phyloP scores from a whole-genome alignment of 2,888 invertebrate genomes.

The Aelia acuminata region DNA sequence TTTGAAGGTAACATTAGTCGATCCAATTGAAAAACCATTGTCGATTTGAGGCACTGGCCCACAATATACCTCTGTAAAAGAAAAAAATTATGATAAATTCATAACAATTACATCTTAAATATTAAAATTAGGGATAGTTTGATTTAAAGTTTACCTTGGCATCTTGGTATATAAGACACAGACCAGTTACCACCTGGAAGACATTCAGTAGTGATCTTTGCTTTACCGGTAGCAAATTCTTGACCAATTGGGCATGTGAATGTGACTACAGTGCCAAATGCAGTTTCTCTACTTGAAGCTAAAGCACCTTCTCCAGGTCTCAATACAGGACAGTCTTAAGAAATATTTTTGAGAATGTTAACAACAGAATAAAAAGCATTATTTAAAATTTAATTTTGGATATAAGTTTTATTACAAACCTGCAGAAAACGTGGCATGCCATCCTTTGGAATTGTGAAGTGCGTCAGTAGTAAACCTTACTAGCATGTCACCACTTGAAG shows the following conservation, averaged over 20 bases:
- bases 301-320: conserved; percentile 89
- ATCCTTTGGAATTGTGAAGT: conserved; percentile 85
- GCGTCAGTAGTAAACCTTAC: conserved; percentile 90
- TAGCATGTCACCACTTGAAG: conserved; percentile 93
- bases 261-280: conserved; percentile 89
- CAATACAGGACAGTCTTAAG: conserved; percentile 85
- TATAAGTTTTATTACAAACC: conserved; percentile 71
- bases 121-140: neutral
- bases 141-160: conserved; percentile 78
- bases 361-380: neutral
- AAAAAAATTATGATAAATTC: too few species aligned
- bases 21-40: conserved; percentile 96
- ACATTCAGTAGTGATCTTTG: conserved; percentile 88
- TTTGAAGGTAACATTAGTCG: conserved; percentile 94
- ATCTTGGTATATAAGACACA: conserved; percentile 89
- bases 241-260: conserved; percentile 95
- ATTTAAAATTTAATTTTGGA: neutral
- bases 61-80: conserved; percentile 85
- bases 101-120: neutral
- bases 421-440: conserved; percentile 92
- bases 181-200: conserved; percentile 93
- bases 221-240: conserved; percentile 92
- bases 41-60: conserved; percentile 98
- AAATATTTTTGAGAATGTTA: conserved; percentile 58
- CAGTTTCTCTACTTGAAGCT: conserved; percentile 91